A percentile compares a stretch with the other conserved stretches of the same genome.
These are phyloP conservation scores for Phrynocephalus vlangalii DNA, from an alignment of 2,797 vertebrate species.

Conservation along the genomic window DNA sequence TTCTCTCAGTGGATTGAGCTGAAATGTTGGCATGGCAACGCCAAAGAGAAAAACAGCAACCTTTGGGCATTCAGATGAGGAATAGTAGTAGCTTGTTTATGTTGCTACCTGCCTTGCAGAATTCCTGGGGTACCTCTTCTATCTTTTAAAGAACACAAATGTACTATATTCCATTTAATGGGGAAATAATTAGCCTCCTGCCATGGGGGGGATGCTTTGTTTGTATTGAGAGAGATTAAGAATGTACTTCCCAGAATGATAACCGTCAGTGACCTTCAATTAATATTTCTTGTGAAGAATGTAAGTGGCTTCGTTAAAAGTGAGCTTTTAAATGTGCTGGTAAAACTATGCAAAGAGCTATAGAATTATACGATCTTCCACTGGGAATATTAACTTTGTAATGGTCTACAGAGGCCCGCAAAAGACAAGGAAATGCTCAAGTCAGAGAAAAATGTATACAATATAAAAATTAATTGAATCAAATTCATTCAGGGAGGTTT, in stretches of 20 bases:
- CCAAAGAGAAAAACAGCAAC: slow-evolving; percentile 67
- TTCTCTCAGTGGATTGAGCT: slow-evolving; percentile 67
- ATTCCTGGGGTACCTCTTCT: neutral
- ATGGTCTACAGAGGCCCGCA: neutral
- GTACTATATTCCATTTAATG: neutral
- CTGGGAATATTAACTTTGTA: neutral
- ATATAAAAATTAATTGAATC: neutral
- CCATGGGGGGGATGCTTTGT: neutral
- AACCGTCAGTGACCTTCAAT: fast-evolving
- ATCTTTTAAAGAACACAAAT: neutral
- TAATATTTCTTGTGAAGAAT: fast-evolving
- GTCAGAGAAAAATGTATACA: neutral
- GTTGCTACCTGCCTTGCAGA: neutral
- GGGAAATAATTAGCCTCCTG: fast-evolving
- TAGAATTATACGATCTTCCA: neutral
- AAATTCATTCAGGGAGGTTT: neutral
- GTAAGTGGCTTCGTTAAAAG: fast-evolving
- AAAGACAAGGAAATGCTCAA: neutral
- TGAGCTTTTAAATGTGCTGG: neutral
- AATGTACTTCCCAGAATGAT: no score
- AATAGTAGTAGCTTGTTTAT: slow-evolving; percentile 28
- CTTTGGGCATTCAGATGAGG: slow-evolving; percentile 51
- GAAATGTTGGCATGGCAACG: slow-evolving; percentile 90
- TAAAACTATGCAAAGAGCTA: neutral
- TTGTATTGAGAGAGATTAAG: neutral